phyloP scores from a whole-genome alignment of 1,140 invertebrate species.

The Sipha flava region DNA sequence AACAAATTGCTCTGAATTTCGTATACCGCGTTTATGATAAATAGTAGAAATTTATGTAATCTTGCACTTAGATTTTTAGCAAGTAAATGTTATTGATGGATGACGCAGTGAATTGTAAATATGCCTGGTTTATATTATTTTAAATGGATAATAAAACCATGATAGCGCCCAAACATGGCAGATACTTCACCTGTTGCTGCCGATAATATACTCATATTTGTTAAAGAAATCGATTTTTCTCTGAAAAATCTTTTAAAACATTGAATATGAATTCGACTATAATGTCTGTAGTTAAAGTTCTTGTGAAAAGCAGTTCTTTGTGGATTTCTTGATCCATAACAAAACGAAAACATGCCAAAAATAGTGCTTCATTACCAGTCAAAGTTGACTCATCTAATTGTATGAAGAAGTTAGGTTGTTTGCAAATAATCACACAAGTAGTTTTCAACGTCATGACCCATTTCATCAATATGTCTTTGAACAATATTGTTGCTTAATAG shows the following conservation, averaged over 20 bases:
- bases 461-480: no score
- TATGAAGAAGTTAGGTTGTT: conserved; percentile 36
- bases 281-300: background rate
- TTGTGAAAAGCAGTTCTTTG: conserved; percentile 37
- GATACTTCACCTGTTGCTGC: background rate
- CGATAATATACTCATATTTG: background rate
- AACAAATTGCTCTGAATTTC: no score
- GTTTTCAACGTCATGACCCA: conserved; percentile 38
- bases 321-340: conserved; percentile 38
- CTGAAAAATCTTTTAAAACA: conserved; percentile 36
- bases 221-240: background rate
- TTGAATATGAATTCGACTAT: conserved; percentile 37
- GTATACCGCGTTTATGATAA: no score
- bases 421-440: conserved; percentile 37
- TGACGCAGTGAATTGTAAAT: background rate
- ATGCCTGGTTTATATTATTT: background rate
- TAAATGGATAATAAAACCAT: background rate
- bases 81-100: background rate
- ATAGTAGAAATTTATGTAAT: background rate
- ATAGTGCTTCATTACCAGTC: conserved; percentile 14
- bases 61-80: background rate
- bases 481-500: no score
- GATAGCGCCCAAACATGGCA: background rate
- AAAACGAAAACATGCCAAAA: conserved; percentile 29
- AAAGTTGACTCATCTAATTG: conserved; percentile 39